Conservation (phyloP, 2,888 invertebrate species). For the Amblyteles armatorius region DNA sequence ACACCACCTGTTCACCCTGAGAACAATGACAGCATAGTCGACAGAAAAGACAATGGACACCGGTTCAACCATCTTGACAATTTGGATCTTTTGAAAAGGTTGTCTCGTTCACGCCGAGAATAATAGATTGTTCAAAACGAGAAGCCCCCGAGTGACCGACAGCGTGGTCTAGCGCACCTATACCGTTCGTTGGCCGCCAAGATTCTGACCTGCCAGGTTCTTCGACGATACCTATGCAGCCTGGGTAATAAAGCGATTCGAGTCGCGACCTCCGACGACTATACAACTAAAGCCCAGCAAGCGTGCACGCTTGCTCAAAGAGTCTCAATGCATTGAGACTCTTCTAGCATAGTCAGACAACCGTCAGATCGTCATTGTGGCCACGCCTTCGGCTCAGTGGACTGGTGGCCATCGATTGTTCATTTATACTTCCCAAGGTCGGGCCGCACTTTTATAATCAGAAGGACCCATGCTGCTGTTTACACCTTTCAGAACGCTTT, state of each 20-base stretch:
- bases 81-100: slow-evolving; percentile 57
- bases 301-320: neutral
- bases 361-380: slow-evolving; percentile 56
- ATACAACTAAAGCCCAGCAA: neutral
- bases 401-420: slow-evolving; percentile 56
- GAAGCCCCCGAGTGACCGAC: slow-evolving; percentile 29
- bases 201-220: neutral
- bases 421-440: neutral
- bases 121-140: slow-evolving; percentile 50
- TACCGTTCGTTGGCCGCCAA: slow-evolving; percentile 5
- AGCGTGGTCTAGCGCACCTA: neutral
- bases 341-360: slow-evolving; percentile 34
- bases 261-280: slow-evolving; percentile 35
- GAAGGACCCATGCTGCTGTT: neutral
- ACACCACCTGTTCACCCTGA: slow-evolving; percentile 73
- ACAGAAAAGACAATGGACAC: slow-evolving; percentile 58
- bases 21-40: slow-evolving; percentile 50
- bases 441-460: slow-evolving; percentile 51
- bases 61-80: slow-evolving; percentile 60
- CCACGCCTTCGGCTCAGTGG: slow-evolving; percentile 26
- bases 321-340: neutral
- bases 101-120: slow-evolving; percentile 60
- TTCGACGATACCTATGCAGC: neutral
- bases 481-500: slow-evolving; percentile 38
- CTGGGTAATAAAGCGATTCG: slow-evolving; percentile 40